Evolutionary conservation across 2,797 vertebrate species (phyloP).

Genomic region (Sylvilagus floridanus): DNA sequence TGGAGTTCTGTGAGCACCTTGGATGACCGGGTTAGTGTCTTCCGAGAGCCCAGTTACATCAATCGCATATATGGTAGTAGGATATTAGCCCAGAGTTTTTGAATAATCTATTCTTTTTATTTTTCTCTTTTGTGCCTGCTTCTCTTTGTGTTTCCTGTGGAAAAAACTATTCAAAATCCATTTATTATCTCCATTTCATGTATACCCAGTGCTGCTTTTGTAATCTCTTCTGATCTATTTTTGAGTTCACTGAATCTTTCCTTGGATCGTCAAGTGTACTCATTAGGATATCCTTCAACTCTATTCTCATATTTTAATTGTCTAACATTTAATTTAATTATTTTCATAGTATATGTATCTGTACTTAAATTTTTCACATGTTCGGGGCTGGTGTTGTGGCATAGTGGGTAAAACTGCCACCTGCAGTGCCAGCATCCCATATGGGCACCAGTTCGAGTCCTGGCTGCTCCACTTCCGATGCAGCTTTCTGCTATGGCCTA

Average conservation of each 20-base stretch:
- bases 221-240: not conserved
- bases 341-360: not conserved
- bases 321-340: not conserved
- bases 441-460: no score
- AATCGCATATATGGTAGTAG: not conserved
- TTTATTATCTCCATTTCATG: not conserved
- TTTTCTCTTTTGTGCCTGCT: not conserved
- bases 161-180: not conserved
- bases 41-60: not conserved
- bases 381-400: not conserved
- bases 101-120: not conserved
- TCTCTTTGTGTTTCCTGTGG: constrained; percentile 35
- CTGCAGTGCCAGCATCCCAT: no score
- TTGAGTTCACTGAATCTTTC: not conserved
- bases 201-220: constrained; percentile 25
- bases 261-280: not conserved
- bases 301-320: constrained; percentile 11
- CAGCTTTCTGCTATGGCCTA: no score
- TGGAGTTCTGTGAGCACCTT: not conserved
- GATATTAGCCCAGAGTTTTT: not conserved
- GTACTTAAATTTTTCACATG: not conserved
- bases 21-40: not conserved
- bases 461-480: no score
- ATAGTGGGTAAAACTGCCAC: no score
- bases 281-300: not conserved